Evolutionary conservation across 2,797 vertebrate species (phyloP), one percentile per base, ranked within the genome.

Genomic region (Chromobotia macracanthus): DNA sequence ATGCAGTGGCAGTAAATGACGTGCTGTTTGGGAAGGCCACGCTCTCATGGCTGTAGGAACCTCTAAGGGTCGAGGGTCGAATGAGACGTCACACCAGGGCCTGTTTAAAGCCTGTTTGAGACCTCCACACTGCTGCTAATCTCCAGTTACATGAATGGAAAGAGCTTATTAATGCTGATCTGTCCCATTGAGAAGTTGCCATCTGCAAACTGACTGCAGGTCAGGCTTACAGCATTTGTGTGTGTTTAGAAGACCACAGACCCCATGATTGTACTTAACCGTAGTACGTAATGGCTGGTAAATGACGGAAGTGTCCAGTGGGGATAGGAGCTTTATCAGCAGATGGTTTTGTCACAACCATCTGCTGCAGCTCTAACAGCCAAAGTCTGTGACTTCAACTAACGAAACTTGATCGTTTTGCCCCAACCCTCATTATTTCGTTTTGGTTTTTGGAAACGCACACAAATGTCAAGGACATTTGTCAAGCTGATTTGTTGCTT

Each of bases 271-370:
- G 77, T 21, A 70, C 56, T 19, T 38, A 31, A 56, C 31, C 25
- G 10, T 53, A 77, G 76, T 85, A 80, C 83, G 85, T 66, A 90
- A 74, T 83, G 87, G 87, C 89, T 90, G 89, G 89, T 91, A 92
- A 93, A 93, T 89, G 91, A 91, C 88, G 90, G 89, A 85, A 90
- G 0, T 85, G 89, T 80, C 87, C 89, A 87, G 90, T 83, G 88
- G 55, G 87, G 91, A 91, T 92, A 88, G 89, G 85, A 55, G 89
- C 23, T 1, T 89, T 28, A 89, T 87, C 67, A 90, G 90, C 94
- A 95, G 94, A 95, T 95, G 93, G 94, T 89, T 88, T 72, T 90
- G 31, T 3, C 88, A 87, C 85, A 88, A 85, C 93, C 93, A 94
- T 95, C 94, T 93, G 94, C 91, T 89, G 18, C 84, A 79, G 79